Evolutionary conservation across 2,888 invertebrate species (phyloP), one percentile per base, ranked within the genome.

Genomic region (Rhagophthalmus giganteus): DNA sequence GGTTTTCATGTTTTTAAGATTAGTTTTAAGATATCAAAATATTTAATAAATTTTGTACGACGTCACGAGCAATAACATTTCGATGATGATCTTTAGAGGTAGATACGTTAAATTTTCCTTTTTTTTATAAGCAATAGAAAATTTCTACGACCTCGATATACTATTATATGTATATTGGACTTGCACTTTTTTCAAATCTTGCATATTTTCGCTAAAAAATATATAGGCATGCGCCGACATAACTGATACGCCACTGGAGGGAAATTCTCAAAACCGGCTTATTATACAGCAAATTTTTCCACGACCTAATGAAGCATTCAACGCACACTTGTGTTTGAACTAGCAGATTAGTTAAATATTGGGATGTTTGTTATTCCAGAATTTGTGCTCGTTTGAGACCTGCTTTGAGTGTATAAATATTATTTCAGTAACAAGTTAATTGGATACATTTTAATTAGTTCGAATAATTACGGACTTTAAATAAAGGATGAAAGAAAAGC

Each of bases 261-360:
- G 41, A 39, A 38, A 45, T 27, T 26, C 47, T 27, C 42, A 52
- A 57, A 50, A 47, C 27, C 47, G 31, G 25, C 41, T 54, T 60
- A 58, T 55, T 57, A 58, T 51, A 54, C 60, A 37, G 46, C 45
- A 30, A 56, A 59, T 59, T 62, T 62, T 62, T 58, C 53, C 54
- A 47, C 39, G 31, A 35, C 54, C 59, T 62, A 62, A 62, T 62
- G 60, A 62, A 62, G 58, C 62, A 60, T 60, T 60, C 57, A 61
- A 56, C 57, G 57, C 52, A 48, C 54, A 53, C 55, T 58, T 52
- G 59, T 62, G 59, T 62, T 62, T 62, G 59, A 59, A 62, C 62
- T 60, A 58, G 60, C 54, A 59, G 60, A 62, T 62, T 62, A 62
- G 60, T 60, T 59, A 62, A 62, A 62, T 62, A 62, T 60, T 57